Evolutionary conservation across 1,140 invertebrate genomes (phyloP).

Genomic region (Macrobrachium nipponense): DNA sequence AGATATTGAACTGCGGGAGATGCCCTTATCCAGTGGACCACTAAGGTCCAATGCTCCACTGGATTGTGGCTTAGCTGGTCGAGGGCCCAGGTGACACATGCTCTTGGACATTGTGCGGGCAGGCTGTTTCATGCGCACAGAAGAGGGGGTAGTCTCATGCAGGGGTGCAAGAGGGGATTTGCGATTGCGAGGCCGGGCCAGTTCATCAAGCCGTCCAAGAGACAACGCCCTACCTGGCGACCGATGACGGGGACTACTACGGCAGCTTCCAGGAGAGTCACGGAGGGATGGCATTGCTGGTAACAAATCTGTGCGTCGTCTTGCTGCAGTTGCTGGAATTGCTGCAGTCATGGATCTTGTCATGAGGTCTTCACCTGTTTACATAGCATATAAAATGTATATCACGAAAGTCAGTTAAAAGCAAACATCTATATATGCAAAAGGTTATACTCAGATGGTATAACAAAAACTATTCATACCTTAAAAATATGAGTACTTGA

Average conservation of each 20-base stretch:
- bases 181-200: constrained; percentile 78
- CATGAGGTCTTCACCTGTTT: constrained; percentile 64
- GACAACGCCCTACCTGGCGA: constrained; percentile 82
- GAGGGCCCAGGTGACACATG: constrained; percentile 67
- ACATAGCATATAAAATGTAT: constrained; percentile 2
- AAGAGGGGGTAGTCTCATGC: constrained; percentile 65
- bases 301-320: constrained; percentile 88
- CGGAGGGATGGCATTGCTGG: constrained; percentile 82
- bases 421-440: too few relatives aligned
- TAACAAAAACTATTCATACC: too few relatives aligned
- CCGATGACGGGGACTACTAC: constrained; percentile 62
- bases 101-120: constrained; percentile 75
- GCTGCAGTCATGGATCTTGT: constrained; percentile 61
- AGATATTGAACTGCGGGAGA: constrained; percentile 73
- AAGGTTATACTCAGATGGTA: too few relatives aligned
- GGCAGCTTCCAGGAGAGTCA: constrained; percentile 35
- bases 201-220: constrained; percentile 89
- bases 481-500: too few relatives aligned
- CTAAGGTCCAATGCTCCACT: constrained; percentile 66
- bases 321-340: constrained; percentile 67
- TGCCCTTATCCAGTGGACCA: constrained; percentile 67
- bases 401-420: constrained; percentile 6
- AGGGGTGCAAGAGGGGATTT: constrained; percentile 64
- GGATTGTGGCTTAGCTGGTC: constrained; percentile 65
- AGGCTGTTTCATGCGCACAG: constrained; percentile 63